These are phyloP conservation scores for Muscidifurax raptorellus DNA, from an alignment of 1,140 invertebrate genomes.

Conservation along the genomic window DNA sequence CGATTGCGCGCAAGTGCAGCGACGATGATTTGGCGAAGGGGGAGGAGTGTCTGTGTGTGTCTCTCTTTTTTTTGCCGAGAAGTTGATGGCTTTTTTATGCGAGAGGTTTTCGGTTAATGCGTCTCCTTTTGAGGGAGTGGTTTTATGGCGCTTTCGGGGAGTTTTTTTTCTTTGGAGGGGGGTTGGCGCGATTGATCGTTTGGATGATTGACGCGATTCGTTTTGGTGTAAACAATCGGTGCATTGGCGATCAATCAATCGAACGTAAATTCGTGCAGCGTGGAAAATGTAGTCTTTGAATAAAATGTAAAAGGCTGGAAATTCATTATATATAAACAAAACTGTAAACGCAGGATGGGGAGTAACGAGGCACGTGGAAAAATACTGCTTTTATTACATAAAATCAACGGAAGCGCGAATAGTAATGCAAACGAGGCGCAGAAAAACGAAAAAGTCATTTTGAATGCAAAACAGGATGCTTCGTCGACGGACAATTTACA, in stretches of 20 bases:
- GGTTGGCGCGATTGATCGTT: neutral
- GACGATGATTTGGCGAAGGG: slow-evolving; percentile 8
- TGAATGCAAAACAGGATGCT: too few relatives aligned
- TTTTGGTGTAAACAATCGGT: too few relatives aligned
- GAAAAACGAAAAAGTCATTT: too few relatives aligned
- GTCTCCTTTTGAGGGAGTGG: neutral
- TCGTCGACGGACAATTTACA: too few relatives aligned
- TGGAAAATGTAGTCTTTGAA: neutral
- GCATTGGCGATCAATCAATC: neutral
- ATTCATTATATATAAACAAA: too few relatives aligned
- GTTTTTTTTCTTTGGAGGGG: neutral
- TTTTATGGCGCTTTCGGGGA: neutral
- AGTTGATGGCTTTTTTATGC: slow-evolving; percentile 4
- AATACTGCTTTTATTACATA: too few relatives aligned
- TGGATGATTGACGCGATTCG: too few relatives aligned
- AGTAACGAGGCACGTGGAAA: too few relatives aligned
- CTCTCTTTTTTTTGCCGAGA: neutral
- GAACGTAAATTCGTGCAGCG: neutral
- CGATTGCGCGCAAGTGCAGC: neutral
- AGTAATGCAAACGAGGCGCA: too few relatives aligned
- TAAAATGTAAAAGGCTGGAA: neutral
- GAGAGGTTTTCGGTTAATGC: neutral
- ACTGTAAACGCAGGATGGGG: too few relatives aligned
- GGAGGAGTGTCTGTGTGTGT: neutral
- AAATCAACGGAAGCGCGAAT: too few relatives aligned